Conservation (phyloP, 2,888 invertebrate species). For the Tuberolachnus salignus region DNA sequence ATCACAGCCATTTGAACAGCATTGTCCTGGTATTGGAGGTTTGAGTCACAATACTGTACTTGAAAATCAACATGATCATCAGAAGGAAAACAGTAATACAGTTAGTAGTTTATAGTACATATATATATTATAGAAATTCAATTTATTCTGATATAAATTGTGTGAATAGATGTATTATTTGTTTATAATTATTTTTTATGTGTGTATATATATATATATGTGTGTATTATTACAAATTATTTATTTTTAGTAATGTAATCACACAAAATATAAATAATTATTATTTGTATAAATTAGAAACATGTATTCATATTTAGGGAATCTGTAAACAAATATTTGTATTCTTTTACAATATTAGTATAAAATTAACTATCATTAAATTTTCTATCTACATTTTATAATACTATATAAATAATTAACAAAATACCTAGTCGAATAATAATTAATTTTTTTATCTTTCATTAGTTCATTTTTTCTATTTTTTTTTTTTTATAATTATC, state of each 20-base stretch:
- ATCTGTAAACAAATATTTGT: slow-evolving; percentile 23
- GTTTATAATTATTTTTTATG: slow-evolving; percentile 11
- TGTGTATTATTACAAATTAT: slow-evolving; percentile 13
- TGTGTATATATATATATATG: neutral
- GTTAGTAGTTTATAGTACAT: neutral
- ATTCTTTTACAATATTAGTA: slow-evolving; percentile 3
- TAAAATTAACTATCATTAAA: slow-evolving; percentile 20
- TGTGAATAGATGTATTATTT: neutral
- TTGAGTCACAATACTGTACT: slow-evolving; percentile 30
- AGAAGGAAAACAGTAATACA: slow-evolving; percentile 27
- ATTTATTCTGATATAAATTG: no score
- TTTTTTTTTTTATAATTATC: slow-evolving; percentile 6
- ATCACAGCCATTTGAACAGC: slow-evolving; percentile 51
- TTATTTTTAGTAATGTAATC: neutral
- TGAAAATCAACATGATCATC: slow-evolving; percentile 28
- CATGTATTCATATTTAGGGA: neutral
- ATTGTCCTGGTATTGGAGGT: slow-evolving; percentile 30
- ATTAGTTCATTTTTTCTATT: neutral
- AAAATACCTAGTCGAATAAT: slow-evolving; percentile 37
- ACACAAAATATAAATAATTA: no score
- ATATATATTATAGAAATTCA: neutral
- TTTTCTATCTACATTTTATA: slow-evolving; percentile 16
- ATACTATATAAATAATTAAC: slow-evolving; percentile 11
- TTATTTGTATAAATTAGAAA: neutral
- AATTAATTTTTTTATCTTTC: slow-evolving; percentile 22